A percentile compares a stretch with the other conserved stretches of the same genome.
These are phyloP conservation scores for Plebejus argus DNA, from an alignment of 2,888 invertebrate genomes.

Conservation along the genomic window DNA sequence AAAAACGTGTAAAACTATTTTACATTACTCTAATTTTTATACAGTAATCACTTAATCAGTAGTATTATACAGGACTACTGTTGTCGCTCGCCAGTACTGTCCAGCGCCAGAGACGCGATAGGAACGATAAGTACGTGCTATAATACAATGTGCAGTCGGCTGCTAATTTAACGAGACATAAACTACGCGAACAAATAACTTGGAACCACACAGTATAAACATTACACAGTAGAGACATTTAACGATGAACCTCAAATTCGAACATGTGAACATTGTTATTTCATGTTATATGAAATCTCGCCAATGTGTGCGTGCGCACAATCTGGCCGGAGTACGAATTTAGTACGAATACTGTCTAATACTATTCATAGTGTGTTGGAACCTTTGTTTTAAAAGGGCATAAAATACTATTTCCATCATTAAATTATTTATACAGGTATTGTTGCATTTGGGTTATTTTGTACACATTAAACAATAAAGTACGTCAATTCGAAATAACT, in stretches of 20 bases:
- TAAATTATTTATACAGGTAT: background rate
- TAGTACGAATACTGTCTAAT: background rate
- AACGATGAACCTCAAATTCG: too few species aligned
- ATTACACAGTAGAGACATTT: background rate
- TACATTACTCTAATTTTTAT: slow-evolving; percentile 50
- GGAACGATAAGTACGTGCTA: slow-evolving; percentile 35
- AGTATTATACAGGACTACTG: slow-evolving; percentile 57
- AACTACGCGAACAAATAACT: background rate
- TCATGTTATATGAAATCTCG: background rate
- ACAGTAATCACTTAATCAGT: slow-evolving; percentile 56
- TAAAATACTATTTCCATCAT: background rate
- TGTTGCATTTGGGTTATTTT: background rate
- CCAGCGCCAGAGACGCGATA: slow-evolving; percentile 34
- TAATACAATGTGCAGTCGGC: slow-evolving; percentile 22
- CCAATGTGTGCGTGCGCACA: too few species aligned
- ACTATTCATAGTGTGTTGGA: background rate
- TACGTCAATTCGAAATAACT: background rate
- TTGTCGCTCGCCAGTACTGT: slow-evolving; percentile 31
- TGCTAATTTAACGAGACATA: background rate
- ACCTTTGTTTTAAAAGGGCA: background rate
- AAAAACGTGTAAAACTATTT: slow-evolving; percentile 49
- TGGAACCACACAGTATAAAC: background rate
- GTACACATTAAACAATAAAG: background rate
- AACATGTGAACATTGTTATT: background rate
- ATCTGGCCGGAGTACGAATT: background rate